Base-by-base conservation (phyloP, 2,797 vertebrate genomes). In the Iguana delicatissima region DNA sequence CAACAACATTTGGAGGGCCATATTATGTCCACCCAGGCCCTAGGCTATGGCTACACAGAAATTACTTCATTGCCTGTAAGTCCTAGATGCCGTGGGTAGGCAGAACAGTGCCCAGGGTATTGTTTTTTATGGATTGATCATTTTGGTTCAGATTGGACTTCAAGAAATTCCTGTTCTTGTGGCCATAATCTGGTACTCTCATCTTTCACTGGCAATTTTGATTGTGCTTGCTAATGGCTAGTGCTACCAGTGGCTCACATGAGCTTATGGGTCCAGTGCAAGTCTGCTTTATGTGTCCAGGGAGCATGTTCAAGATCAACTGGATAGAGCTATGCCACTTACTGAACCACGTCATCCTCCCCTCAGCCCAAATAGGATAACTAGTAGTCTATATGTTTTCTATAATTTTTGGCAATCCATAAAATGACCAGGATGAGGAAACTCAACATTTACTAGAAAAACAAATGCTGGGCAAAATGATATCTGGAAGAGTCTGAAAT, bases 391-490 rank as follows among this genome's bases (percentile, higher is more conserved):
- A 26, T 73, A 74, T 76, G 42, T 67, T 89, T 73, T 42, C 62
- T 80, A 72, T 80, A 79, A 62, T 22, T 22, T n/a, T 62, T 46
- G 80, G 79, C 88, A 73, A 80, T 50, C 18, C 64, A 38, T 73
- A 83, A 89, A 89, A 59, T 42, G 1, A 86, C 20, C n/a, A 85
- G 57, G 69, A 76, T 55, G 77, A 83, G 62, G 59, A 79, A 50
- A 84, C 24, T 62, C 59, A 26, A 59, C 14, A 59, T 87, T 35
- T 50, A 46, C 73, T 50, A 14, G 38, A 87, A 26, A 89, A 87
- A 83, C 12, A 80, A 84, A 83, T 13, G 32, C 52, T 87, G 59
- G 50, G 62, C 62, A 74, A 57, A 89, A 87, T 32, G 38, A 64
- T 52, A 62, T 62, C 5, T 52, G 32, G 38, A 79, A 77, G 80